A percentile compares a stretch with the other conserved stretches of the same genome.
phyloP scores from a whole-genome alignment of 2,113 vertebrate species.

The Thymallus thymallus region DNA sequence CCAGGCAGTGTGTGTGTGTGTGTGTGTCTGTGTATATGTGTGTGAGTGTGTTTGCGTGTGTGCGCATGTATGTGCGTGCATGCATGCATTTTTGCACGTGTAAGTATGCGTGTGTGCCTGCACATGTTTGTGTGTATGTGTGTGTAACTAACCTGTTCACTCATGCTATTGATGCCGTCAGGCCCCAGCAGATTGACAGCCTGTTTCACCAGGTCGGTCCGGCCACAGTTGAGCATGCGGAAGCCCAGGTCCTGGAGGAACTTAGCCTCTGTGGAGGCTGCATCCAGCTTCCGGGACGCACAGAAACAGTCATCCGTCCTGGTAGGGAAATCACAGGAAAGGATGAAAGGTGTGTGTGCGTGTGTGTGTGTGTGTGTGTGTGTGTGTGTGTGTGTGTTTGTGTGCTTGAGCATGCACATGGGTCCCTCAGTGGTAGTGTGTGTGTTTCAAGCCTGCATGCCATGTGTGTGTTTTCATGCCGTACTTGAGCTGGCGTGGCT shows the following conservation, averaged over 20 bases:
- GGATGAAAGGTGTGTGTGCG: no score
- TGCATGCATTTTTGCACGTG: not conserved
- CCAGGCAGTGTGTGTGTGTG: no score
- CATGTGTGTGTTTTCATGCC: conserved; percentile 28
- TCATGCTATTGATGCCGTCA: conserved; percentile 96
- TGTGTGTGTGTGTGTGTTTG: not conserved
- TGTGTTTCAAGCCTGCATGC: not conserved
- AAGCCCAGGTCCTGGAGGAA: conserved; percentile 99
- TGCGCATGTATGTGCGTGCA: not conserved
- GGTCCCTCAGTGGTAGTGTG: no score
- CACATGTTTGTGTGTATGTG: conserved; percentile 28
- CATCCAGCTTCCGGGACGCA: conserved; percentile 93
- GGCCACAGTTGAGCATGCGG: conserved; percentile 97
- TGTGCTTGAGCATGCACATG: no score
- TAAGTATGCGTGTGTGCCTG: not conserved
- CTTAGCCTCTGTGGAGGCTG: conserved; percentile 92
- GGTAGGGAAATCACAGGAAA: conserved; percentile 36
- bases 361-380: not conserved
- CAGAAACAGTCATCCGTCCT: conserved; percentile 98
- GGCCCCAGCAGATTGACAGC: conserved; percentile 92
- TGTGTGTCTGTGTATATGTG: not conserved
- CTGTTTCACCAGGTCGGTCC: conserved; percentile 96
- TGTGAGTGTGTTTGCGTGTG: not conserved
- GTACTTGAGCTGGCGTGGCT: conserved; percentile 96
- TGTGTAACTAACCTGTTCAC: conserved; percentile 86